Evolutionary conservation across 1,140 invertebrate species (phyloP), one percentile per base, ranked within the genome.

Genomic region (Lasaia peninsularis): DNA sequence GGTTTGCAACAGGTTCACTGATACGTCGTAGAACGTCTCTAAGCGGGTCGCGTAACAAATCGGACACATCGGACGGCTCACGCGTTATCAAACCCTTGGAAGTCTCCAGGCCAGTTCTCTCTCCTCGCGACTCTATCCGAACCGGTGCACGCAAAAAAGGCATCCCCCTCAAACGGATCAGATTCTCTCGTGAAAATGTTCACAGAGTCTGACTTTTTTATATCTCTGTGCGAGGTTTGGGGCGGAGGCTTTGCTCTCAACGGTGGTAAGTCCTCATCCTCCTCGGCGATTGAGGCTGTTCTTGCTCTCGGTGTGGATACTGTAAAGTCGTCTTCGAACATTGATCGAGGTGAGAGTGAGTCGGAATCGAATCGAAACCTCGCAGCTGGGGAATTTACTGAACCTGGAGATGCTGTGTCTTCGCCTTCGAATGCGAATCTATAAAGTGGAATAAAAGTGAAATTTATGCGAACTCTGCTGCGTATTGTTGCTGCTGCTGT

Each of bases 111-210:
- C 88, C 88, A 89, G 62, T 89, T 88, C 54, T 89, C 84, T 0
- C 86, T 68, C 1, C 78, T 68, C 20, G 87, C 88, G 11, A 78
- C 88, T 8, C 81, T 62, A 48, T 89, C 83, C 0, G 88, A 86
- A 0, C 85, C 86, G 0, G 85, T 87, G 63, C 90, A 92, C 28
- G 92, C 93, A 71, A 95, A 96, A 82, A 97, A 97, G 68, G 96
- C 95, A 63, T 96, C 95, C 56, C 95, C 94, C 63, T 95, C 94
- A 78, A 97, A 97, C 3, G 96, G 96, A 90, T 96, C 96, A 0
- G 77, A 78, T 57, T 92, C 91, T 37, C 94, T 91, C 5, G 93
- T 92, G 82, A 97, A 97, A 65, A 97, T 96, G 78, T 96, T 96
- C 12, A 96, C 93, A 2, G 95, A 96, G 73, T 96, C 95, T 0